A percentile compares a stretch with the other conserved stretches of the same genome.
Evolutionary conservation across 2,888 invertebrate species (phyloP).

Genomic region (Troides aeacus): DNA sequence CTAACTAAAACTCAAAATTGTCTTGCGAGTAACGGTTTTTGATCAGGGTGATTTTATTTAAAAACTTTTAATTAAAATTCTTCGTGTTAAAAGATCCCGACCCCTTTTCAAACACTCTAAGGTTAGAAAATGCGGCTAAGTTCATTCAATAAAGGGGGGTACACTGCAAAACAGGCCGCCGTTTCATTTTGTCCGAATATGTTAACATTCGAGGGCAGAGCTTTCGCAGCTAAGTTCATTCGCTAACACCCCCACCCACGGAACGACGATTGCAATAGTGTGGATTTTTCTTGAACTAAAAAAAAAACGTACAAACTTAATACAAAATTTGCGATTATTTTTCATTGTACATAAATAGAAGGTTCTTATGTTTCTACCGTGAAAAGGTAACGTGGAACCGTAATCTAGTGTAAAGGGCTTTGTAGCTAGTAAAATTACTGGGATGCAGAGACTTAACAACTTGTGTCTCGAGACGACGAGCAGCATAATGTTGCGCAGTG

Average conservation of each 20-base stretch:
- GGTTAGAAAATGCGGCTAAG: slow-evolving; percentile 12
- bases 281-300: slow-evolving; percentile 43
- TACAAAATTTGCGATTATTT: background rate
- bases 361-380: background rate
- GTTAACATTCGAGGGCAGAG: slow-evolving; percentile 64
- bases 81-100: background rate
- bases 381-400: too few species aligned
- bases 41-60: too few species aligned
- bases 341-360: too few species aligned
- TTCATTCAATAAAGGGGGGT: slow-evolving; percentile 43
- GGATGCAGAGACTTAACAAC: too few species aligned
- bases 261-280: slow-evolving; percentile 54
- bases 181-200: slow-evolving; percentile 65
- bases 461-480: too few species aligned
- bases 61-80: background rate
- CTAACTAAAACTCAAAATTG: background rate
- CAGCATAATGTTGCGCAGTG: too few species aligned
- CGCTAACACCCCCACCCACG: slow-evolving; percentile 49
- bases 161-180: slow-evolving; percentile 42
- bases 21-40: background rate
- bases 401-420: too few species aligned
- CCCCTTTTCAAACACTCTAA: background rate
- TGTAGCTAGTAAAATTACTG: too few species aligned
- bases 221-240: slow-evolving; percentile 52
- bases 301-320: background rate